phyloP scores from a whole-genome alignment of 1,140 invertebrate genomes.

The Pomacea maculata region DNA sequence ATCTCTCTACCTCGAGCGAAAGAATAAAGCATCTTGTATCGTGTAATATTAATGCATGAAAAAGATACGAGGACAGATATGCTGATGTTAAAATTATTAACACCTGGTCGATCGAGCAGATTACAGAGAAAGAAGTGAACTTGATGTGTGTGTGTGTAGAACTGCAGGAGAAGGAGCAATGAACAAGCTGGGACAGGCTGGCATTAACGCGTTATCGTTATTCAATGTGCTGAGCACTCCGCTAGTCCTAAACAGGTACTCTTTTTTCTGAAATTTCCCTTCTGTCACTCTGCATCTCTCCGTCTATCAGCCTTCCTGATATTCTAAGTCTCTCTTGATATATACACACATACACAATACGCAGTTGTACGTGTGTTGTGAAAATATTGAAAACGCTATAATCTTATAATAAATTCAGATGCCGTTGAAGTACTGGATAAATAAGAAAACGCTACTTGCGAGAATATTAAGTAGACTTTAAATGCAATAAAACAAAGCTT shows the following conservation, averaged over 20 bases:
- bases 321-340: background rate
- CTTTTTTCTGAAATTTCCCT: background rate
- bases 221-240: constrained; percentile 48
- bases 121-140: background rate
- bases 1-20: no score
- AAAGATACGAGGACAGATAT: no score
- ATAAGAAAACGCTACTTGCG: no score
- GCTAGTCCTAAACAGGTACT: constrained; percentile 45
- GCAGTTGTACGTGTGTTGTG: background rate
- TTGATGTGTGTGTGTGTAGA: constrained; percentile 22
- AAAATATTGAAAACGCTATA: background rate
- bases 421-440: no score
- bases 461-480: no score
- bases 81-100: no score
- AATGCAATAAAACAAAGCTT: no score
- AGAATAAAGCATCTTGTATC: no score
- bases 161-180: constrained; percentile 48
- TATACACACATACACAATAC: background rate
- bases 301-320: background rate
- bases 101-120: no score
- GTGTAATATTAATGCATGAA: no score
- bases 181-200: constrained; percentile 46
- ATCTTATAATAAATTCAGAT: no score
- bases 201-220: constrained; percentile 41
- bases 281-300: background rate